These are phyloP conservation scores for Phaetusa simplex DNA, from an alignment of 2,113 vertebrate species.

Conservation along the genomic window DNA sequence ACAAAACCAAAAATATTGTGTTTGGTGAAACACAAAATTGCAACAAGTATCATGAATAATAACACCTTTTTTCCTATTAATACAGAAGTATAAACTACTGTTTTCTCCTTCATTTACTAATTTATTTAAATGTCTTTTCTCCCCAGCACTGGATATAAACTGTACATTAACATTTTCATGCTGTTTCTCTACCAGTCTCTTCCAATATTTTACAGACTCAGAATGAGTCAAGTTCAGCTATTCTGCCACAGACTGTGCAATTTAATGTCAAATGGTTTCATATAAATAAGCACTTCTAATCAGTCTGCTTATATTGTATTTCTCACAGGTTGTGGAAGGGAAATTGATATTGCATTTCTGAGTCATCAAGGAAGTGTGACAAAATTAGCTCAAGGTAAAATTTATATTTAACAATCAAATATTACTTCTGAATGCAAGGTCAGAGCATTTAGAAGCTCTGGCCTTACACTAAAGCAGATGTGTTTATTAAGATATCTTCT, in stretches of 20 bases:
- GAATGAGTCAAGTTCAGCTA: neutral
- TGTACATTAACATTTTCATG: neutral
- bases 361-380: neutral
- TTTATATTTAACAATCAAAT: neutral
- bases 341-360: neutral
- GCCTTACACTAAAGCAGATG: neutral
- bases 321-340: neutral
- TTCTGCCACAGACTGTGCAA: neutral
- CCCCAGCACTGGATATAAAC: neutral
- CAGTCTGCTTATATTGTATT: neutral
- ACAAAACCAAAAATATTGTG: neutral
- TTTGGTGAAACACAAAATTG: neutral
- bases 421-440: neutral
- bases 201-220: neutral
- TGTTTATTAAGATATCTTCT: neutral
- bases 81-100: neutral
- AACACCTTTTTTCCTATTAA: neutral
- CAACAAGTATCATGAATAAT: neutral
- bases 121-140: neutral
- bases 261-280: neutral
- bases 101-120: neutral
- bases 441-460: neutral
- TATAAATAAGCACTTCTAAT: neutral
- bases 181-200: neutral
- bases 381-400: neutral